A percentile compares a stretch with the other conserved stretches of the same genome.
Evolutionary conservation across 2,888 invertebrate genomes (phyloP).

Genomic region (Calameuta pallipes): DNA sequence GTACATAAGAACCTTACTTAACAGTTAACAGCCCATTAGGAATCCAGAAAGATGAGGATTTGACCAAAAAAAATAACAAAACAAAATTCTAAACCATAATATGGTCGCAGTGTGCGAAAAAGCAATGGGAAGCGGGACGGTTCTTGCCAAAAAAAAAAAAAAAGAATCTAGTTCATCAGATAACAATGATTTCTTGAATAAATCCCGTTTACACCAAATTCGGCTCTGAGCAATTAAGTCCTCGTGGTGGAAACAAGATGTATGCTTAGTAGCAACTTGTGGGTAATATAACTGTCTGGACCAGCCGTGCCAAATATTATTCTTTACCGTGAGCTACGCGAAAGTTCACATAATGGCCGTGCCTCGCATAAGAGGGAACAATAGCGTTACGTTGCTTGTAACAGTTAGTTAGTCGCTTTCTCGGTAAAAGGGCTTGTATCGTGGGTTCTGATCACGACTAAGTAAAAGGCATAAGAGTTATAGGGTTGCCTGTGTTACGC

Average conservation of each 20-base stretch:
- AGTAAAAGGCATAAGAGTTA: not conserved
- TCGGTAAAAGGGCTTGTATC: not conserved
- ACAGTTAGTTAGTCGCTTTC: constrained; percentile 5
- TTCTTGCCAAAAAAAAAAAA: not conserved
- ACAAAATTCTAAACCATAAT: not conserved
- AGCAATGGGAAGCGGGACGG: not conserved
- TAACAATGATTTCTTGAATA: not conserved
- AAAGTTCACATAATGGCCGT: not conserved
- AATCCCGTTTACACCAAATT: constrained; percentile 5
- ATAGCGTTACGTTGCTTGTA: not conserved
- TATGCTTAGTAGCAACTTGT: not conserved
- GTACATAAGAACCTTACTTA: not conserved
- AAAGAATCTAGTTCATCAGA: constrained; percentile 6
- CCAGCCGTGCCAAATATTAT: constrained; percentile 2
- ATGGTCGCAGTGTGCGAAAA: not conserved
- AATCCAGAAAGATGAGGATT: not conserved
- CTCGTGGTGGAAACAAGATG: not conserved
- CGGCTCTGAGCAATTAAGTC: not conserved
- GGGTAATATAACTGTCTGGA: constrained; percentile 4
- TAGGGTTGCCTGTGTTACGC: not conserved
- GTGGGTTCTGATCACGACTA: constrained; percentile 3
- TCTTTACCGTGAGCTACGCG: not conserved
- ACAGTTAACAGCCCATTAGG: not conserved
- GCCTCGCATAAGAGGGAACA: not conserved
- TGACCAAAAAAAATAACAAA: not conserved